Conservation (phyloP, 2,888 invertebrate genomes). For the Plagodis pulveraria region DNA sequence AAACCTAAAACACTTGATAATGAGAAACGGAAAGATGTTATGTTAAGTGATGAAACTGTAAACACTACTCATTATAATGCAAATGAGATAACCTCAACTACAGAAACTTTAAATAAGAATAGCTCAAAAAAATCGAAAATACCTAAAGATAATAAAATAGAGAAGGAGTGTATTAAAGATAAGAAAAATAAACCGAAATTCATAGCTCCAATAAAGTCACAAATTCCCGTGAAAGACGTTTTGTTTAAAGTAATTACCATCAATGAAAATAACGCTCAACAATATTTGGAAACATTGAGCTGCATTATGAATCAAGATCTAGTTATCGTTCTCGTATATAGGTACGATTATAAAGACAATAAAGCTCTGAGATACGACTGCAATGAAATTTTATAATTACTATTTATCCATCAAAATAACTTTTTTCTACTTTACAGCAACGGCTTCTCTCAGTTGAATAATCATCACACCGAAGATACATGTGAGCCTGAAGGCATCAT, state of each 20-base stretch:
- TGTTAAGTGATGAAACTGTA: slow-evolving; percentile 12
- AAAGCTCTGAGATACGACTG: too few relatives aligned
- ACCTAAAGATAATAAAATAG: slow-evolving; percentile 5
- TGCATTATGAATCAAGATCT: slow-evolving; percentile 37
- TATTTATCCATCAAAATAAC: too few relatives aligned
- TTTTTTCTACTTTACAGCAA: slow-evolving; percentile 53
- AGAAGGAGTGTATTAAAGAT: slow-evolving; percentile 38
- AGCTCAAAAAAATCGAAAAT: slow-evolving; percentile 9
- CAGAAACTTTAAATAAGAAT: too few relatives aligned
- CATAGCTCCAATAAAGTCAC: slow-evolving; percentile 63
- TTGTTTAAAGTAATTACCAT: slow-evolving; percentile 47
- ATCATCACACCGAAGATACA: slow-evolving; percentile 56
- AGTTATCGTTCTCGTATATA: slow-evolving; percentile 52
- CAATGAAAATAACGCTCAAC: slow-evolving; percentile 41
- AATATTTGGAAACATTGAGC: slow-evolving; percentile 3
- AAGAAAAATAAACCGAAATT: slow-evolving; percentile 61
- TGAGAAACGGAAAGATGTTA: slow-evolving; percentile 18
- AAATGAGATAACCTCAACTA: too few relatives aligned
- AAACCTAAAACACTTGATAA: slow-evolving; percentile 49
- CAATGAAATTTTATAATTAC: too few relatives aligned
- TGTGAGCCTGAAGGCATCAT: slow-evolving; percentile 64
- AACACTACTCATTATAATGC: slow-evolving; percentile 6
- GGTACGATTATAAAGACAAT: slow-evolving; percentile 31
- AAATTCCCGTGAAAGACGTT: slow-evolving; percentile 59
- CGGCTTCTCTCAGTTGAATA: slow-evolving; percentile 69